Percentiles rank a stretch among this genome's conserved stretches.
Conservation (phyloP, 1,140 invertebrate species). For the Drosophila simulans region DNA sequence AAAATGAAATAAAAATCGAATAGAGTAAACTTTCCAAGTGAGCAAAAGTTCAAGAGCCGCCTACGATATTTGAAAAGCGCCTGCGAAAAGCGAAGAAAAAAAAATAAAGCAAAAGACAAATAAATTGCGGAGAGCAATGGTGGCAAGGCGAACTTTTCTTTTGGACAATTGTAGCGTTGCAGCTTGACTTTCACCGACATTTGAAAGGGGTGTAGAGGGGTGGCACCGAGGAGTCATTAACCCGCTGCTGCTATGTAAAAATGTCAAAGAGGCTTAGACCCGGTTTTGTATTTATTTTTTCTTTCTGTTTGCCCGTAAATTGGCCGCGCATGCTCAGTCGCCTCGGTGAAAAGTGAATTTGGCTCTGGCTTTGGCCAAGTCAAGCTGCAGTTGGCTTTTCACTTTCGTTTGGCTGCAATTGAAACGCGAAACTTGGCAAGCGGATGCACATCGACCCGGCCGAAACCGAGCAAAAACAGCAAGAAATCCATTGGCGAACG, state of each 20-base stretch:
- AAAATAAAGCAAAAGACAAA: constrained; percentile 50
- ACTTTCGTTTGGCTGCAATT: constrained; percentile 76
- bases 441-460: constrained; percentile 69
- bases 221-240: constrained; percentile 49
- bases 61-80: constrained; percentile 60
- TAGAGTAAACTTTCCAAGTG: constrained; percentile 64
- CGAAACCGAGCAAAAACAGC: constrained; percentile 28
- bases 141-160: constrained; percentile 73
- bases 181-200: constrained; percentile 81
- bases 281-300: constrained; percentile 18
- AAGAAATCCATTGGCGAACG: constrained; percentile 31
- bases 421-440: constrained; percentile 81
- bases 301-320: constrained; percentile 58
- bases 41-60: constrained; percentile 76
- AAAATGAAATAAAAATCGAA: constrained; percentile 41
- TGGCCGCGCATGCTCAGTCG: constrained; percentile 66
- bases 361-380: constrained; percentile 29
- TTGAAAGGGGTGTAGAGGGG: constrained; percentile 14
- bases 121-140: constrained; percentile 61
- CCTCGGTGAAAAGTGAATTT: constrained; percentile 66
- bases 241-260: constrained; percentile 57
- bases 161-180: constrained; percentile 81
- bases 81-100: constrained; percentile 33
- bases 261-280: constrained; percentile 58
- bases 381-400: constrained; percentile 73